Base-by-base conservation (phyloP, 2,113 vertebrate species). In the Muntiacus reevesi region DNA sequence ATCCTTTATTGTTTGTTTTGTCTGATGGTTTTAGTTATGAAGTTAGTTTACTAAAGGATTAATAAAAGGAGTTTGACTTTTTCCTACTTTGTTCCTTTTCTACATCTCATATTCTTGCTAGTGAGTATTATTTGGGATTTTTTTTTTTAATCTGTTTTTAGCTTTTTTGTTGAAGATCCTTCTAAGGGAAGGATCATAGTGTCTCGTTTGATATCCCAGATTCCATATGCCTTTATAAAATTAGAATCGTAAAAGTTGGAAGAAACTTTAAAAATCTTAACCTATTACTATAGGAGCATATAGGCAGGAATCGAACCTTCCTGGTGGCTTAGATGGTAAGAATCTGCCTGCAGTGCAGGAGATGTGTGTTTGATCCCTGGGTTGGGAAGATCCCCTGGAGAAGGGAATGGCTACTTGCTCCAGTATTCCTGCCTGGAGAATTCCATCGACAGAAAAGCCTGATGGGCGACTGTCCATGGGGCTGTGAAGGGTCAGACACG, bases 51-150 rank as follows among this genome's bases (percentile, higher is more conserved):
- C 82, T 89, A 82, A 82, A 92, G 50, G 40, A 54, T 88, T 88
- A 60, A n/a, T 86, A 84, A 87, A 81, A 84, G 74, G 84, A 86
- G 27, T 43, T 87, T 52, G 55, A 86, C 36, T 78, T 86, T 79
- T 96, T 92, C 36, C 21, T 84, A 27, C n/a, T 43, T 25, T 95
- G 23, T 78, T 87, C 40, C 12, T 97, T 92, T 92, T 83, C 17
- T 76, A 4, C 7, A 47, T 96, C 11, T 89, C 12, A 36, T 84
- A 50, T 78, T 85, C 36, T 97, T 94, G 11, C 50, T 88, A 67
- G 50, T 82, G 19, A 96, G 52, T 87, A 40, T 50, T 25, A 88
- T 89, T 89, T 92, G 79, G 87, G 25, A 28, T 74, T 67, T 45
- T 87, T 88, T 23, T 13, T 6, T 6, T 14, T 2, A 84, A 83